Percentiles rank a stretch among this genome's conserved stretches.
These are phyloP conservation scores for Alcedo atthis DNA, from an alignment of 2,797 vertebrate species.

Conservation along the genomic window DNA sequence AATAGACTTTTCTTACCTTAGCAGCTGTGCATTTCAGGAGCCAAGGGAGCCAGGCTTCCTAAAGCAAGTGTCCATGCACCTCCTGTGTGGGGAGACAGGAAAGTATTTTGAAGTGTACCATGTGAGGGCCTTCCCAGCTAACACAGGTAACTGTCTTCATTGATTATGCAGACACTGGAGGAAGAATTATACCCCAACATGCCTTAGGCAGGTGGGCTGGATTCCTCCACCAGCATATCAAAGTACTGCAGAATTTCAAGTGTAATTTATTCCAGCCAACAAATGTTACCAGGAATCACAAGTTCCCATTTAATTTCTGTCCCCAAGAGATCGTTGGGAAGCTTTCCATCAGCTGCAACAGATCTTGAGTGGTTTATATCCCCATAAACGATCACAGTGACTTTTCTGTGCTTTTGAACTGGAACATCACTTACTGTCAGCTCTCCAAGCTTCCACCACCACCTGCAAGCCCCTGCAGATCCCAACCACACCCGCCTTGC, in stretches of 20 bases:
- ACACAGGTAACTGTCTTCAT: background rate
- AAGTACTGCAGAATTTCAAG: background rate
- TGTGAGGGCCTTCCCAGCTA: background rate
- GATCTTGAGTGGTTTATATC: background rate
- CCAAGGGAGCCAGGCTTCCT: background rate
- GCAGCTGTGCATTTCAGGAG: background rate
- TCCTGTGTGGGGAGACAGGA: background rate
- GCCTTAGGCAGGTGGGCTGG: background rate
- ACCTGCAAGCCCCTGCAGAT: slow-evolving; percentile 45
- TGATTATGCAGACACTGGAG: background rate
- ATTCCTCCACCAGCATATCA: background rate
- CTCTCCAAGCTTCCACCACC: slow-evolving; percentile 31
- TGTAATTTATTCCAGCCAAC: background rate
- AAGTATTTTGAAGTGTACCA: fast-evolving
- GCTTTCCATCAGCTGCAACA: background rate
- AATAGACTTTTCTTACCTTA: background rate
- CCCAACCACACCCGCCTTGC: slow-evolving; percentile 20
- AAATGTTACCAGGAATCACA: background rate
- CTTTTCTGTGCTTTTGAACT: slow-evolving; percentile 3
- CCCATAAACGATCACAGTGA: background rate
- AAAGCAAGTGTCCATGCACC: background rate
- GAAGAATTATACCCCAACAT: background rate
- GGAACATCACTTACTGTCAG: slow-evolving; percentile 35
- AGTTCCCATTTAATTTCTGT: slow-evolving; percentile 8
- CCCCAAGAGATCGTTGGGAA: background rate